These are phyloP conservation scores for Philaethria dido DNA, from an alignment of 2,888 invertebrate genomes.

Conservation along the genomic window DNA sequence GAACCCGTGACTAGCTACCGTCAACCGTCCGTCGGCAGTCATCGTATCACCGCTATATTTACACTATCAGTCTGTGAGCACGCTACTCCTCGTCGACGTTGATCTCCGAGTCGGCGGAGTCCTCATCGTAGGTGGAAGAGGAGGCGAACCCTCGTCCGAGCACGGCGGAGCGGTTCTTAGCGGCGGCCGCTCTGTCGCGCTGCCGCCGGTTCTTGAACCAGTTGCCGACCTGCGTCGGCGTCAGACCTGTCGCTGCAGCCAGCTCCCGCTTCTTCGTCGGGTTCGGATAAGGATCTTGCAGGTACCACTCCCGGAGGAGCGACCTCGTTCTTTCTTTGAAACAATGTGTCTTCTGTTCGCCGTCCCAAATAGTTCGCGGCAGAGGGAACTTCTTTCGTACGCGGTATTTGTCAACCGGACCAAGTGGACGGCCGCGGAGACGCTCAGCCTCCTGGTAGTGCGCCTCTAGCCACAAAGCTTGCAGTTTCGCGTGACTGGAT, in stretches of 20 bases:
- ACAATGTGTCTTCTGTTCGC: slow-evolving; percentile 99
- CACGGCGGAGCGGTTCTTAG: slow-evolving; percentile 95
- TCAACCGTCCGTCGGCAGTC: slow-evolving; percentile 50
- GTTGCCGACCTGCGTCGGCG: slow-evolving; percentile 97
- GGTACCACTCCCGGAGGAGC: slow-evolving; percentile 98
- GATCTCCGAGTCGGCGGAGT: slow-evolving; percentile 80
- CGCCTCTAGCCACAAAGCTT: slow-evolving; percentile 98
- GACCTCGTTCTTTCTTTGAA: slow-evolving; percentile 99
- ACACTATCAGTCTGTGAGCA: slow-evolving; percentile 62
- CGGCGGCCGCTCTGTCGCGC: slow-evolving; percentile 97
- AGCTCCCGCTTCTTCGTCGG: slow-evolving; percentile 98
- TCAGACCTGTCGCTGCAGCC: slow-evolving; percentile 97
- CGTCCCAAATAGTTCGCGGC: slow-evolving; percentile 99
- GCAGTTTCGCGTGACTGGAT: slow-evolving; percentile 97
- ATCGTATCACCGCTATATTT: slow-evolving; percentile 52
- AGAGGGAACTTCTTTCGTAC: slow-evolving; percentile 99
- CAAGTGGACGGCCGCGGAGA: slow-evolving; percentile 94
- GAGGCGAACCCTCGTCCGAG: slow-evolving; percentile 79
- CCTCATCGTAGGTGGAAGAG: slow-evolving; percentile 81
- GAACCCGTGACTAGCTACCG: slow-evolving; percentile 45
- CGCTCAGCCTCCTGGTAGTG: slow-evolving; percentile 99
- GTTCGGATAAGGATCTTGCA: slow-evolving; percentile 99
- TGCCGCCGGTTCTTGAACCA: slow-evolving; percentile 99
- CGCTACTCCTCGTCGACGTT: slow-evolving; percentile 81
- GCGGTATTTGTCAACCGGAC: slow-evolving; percentile 90